phyloP scores from a whole-genome alignment of 2,113 vertebrate species.

The Anas platyrhynchos region DNA sequence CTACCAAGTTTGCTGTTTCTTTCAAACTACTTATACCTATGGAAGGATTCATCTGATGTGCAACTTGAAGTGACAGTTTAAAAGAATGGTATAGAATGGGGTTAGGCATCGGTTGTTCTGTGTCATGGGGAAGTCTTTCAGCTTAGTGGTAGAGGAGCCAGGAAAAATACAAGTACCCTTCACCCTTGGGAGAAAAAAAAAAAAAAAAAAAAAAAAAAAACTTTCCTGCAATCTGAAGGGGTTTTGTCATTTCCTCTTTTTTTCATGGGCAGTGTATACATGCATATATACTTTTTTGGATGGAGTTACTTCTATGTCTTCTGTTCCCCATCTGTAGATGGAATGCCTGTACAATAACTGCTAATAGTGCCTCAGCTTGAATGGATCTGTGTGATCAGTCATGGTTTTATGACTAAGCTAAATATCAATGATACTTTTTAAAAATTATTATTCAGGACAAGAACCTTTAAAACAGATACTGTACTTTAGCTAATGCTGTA shows the following conservation, averaged over 20 bases:
- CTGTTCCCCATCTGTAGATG: background rate
- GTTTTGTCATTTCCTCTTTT: background rate
- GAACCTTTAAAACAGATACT: background rate
- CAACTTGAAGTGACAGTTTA: background rate
- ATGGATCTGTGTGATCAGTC: background rate
- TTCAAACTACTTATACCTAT: background rate
- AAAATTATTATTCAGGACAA: background rate
- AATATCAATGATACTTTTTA: background rate
- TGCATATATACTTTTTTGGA: background rate
- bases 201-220: background rate
- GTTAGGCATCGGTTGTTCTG: background rate
- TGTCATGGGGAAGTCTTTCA: background rate
- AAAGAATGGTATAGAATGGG: background rate
- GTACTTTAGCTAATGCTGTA: background rate
- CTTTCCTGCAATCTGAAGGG: background rate
- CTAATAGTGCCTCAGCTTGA: background rate
- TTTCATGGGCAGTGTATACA: background rate
- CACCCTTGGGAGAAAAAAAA: background rate
- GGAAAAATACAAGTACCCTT: background rate
- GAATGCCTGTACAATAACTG: background rate
- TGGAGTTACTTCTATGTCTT: background rate
- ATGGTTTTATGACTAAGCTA: background rate
- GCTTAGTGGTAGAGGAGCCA: background rate
- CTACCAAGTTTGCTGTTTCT: background rate
- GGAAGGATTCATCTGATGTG: background rate